Percentiles rank a stretch among this genome's conserved stretches.
Evolutionary conservation across 2,888 invertebrate genomes (phyloP).

Genomic region (Callimorpha dominula): DNA sequence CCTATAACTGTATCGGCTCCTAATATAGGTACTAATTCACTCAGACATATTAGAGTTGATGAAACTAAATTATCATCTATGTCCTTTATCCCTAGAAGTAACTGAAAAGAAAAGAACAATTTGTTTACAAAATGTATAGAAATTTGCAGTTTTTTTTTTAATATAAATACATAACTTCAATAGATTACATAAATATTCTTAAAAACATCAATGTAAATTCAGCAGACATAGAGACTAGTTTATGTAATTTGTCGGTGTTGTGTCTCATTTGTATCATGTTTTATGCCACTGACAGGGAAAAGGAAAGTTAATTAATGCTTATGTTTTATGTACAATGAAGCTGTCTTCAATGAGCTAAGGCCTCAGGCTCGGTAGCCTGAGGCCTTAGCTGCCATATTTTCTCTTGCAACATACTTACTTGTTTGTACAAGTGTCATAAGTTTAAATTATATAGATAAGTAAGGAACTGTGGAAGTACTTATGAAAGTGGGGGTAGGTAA

Average conservation of each 20-base stretch:
- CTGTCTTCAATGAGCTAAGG: no score
- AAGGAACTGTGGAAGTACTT: not conserved
- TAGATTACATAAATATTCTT: not conserved
- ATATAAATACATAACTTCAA: not conserved
- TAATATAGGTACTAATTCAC: conserved; percentile 93
- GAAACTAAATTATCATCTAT: conserved; percentile 94
- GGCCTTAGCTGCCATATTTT: not conserved
- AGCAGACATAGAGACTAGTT: not conserved
- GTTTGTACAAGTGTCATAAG: not conserved
- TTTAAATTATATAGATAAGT: no score
- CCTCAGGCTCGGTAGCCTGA: not conserved
- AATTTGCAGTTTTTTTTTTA: not conserved
- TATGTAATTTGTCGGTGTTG: no score
- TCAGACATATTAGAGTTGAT: conserved; percentile 92
- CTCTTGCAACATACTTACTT: not conserved
- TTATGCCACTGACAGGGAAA: not conserved
- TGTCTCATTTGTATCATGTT: no score
- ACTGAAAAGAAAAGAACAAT: conserved; percentile 74
- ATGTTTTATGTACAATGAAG: not conserved
- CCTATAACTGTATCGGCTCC: conserved; percentile 95
- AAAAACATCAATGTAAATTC: not conserved
- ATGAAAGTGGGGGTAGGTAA: not conserved
- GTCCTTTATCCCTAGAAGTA: conserved; percentile 95
- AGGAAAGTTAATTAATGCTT: not conserved
- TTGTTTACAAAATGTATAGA: not conserved